A percentile compares a stretch with the other conserved stretches of the same genome.
Evolutionary conservation across 1,140 invertebrate species (phyloP).

Genomic region (Pseudomyrmex concolor): DNA sequence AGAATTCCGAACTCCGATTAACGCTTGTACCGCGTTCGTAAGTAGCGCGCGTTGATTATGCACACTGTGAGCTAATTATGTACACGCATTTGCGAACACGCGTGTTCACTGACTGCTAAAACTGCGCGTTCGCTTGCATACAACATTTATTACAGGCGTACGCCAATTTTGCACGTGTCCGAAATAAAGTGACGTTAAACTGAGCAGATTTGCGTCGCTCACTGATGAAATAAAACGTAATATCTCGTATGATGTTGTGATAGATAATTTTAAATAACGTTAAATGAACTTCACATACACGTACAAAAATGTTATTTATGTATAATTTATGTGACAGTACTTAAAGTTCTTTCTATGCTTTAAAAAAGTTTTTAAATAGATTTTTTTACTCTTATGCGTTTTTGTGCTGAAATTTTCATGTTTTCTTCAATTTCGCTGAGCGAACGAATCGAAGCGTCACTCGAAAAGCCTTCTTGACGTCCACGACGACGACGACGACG

Average conservation of each 20-base stretch:
- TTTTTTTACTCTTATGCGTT: too few relatives aligned
- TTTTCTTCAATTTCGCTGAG: slow-evolving; percentile 5
- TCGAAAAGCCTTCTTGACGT: slow-evolving; percentile 15
- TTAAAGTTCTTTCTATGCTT: too few relatives aligned
- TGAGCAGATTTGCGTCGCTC: not conserved
- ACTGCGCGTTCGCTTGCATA: slow-evolving; percentile 15
- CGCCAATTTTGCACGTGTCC: slow-evolving; percentile 33
- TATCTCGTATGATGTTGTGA: not conserved
- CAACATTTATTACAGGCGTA: slow-evolving; percentile 31
- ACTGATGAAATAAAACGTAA: not conserved
- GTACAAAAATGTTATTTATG: too few relatives aligned
- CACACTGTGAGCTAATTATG: slow-evolving; percentile 34
- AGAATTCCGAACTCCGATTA: slow-evolving; percentile 27
- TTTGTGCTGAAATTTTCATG: too few relatives aligned
- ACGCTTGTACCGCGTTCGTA: slow-evolving; percentile 31
- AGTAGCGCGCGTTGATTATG: slow-evolving; percentile 54
- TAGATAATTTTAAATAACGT: not conserved
- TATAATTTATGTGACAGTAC: too few relatives aligned
- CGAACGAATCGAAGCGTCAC: not conserved
- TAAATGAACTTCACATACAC: too few relatives aligned
- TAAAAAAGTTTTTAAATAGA: too few relatives aligned
- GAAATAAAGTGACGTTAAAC: slow-evolving; percentile 25
- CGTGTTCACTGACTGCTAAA: slow-evolving; percentile 35
- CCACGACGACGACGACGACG: not conserved
- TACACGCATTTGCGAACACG: slow-evolving; percentile 24